Base-by-base conservation (phyloP, 2,797 vertebrate species). In the Eutrigla gurnardus region DNA sequence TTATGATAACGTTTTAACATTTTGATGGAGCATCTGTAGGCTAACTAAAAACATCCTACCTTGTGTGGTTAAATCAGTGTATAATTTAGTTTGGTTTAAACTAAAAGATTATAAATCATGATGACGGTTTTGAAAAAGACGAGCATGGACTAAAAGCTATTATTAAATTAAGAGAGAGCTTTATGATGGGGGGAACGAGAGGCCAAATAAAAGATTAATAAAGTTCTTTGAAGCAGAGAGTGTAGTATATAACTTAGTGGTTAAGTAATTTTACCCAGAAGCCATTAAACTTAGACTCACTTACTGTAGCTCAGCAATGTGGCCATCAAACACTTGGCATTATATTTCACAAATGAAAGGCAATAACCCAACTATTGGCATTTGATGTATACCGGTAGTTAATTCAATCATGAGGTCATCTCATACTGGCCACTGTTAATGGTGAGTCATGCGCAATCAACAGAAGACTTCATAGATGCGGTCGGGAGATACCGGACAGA, bases 401-500 rank as follows among this genome's bases (percentile, higher is more conserved):
- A 49, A 72, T 66, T 67, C 35, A 67, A 80, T 84, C 66, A 73
- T 58, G 12, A 52, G 18, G 7, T 15, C 32, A 49, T 84, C 57
- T 65, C 17, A 46, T 49, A 42, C 42, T 42, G 70, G 47, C 40
- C n/a, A 5, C 37, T 61, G 39, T 50, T 75, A 82, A 57, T 53
- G 12, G 43, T 52, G 58, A 84, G 65, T 77, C 57, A 77, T 35
- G 14, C 64, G 70, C 47, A 25, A 58, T 77, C 57, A 75, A 82
- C 86, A 88, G 77, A 81, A 65, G 36, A 43, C 58, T 78, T 76
- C 64, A 81, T 62, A 42, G 65, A 81, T 33, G 70, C 37, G 71
- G 77, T 65, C 14, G 45, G 58, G 78, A 77, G 68, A 77, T 40
- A 64, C 82, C 80, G 83, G 78, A 86, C 90, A 93, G 85, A 92